A percentile compares a stretch with the other conserved stretches of the same genome.
Conservation (phyloP, 2,797 vertebrate genomes). For the Microcaecilia unicolor region DNA sequence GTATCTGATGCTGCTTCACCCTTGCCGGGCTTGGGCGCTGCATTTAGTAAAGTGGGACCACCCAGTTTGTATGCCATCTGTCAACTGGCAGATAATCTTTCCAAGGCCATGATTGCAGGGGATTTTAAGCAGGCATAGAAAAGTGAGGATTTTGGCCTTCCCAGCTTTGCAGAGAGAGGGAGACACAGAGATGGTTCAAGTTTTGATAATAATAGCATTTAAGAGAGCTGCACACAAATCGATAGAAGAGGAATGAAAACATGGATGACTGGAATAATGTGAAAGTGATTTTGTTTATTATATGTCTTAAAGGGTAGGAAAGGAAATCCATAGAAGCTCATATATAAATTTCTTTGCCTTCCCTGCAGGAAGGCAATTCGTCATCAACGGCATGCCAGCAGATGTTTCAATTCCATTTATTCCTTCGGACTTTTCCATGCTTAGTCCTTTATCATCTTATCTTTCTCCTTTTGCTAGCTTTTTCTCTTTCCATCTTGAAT, state of each 20-base stretch:
- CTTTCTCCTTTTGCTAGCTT: slow-evolving; percentile 13
- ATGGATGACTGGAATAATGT: slow-evolving; percentile 34
- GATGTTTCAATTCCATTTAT: slow-evolving; percentile 43
- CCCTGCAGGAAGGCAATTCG: slow-evolving; percentile 29
- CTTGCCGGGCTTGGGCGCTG: slow-evolving; percentile 37
- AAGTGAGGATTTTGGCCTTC: slow-evolving; percentile 36
- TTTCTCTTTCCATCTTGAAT: no score
- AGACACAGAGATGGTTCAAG: slow-evolving; percentile 21
- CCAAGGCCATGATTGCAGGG: slow-evolving; percentile 54
- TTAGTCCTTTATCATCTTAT: slow-evolving; percentile 28
- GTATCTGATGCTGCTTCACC: slow-evolving; percentile 47
- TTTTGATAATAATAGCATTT: slow-evolving; percentile 41
- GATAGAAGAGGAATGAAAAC: slow-evolving; percentile 44
- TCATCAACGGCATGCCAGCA: slow-evolving; percentile 32
- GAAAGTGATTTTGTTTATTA: slow-evolving; percentile 21
- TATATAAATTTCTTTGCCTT: slow-evolving; percentile 49
- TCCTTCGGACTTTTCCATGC: slow-evolving; percentile 32
- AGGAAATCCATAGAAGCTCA: slow-evolving; percentile 17
- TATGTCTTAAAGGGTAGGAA: slow-evolving; percentile 10
- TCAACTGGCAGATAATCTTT: slow-evolving; percentile 72
- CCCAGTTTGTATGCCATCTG: slow-evolving; percentile 80
- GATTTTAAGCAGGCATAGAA: slow-evolving; percentile 41
- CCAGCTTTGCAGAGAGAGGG: slow-evolving; percentile 26
- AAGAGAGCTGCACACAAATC: slow-evolving; percentile 51
- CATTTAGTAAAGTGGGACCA: slow-evolving; percentile 67